Evolutionary conservation across 2,113 vertebrate genomes (phyloP).

Genomic region (Ictidomys tridecemlineatus): DNA sequence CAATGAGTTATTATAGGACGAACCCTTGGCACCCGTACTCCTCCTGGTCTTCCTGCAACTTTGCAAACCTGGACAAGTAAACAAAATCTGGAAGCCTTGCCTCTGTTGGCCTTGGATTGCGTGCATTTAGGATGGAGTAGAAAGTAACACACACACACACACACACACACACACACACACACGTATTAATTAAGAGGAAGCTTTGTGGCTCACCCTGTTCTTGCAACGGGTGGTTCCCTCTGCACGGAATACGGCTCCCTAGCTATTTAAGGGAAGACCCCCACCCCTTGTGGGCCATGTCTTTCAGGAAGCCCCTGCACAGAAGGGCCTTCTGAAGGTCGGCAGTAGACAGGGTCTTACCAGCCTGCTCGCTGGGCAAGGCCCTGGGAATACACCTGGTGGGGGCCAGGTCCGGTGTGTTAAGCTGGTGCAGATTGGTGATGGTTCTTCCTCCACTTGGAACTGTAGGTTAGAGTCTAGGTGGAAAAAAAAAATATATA

Average conservation of each 20-base stretch:
- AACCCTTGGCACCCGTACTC: fast-evolving
- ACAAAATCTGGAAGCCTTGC: background rate
- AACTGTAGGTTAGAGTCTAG: background rate
- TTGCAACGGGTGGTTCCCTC: background rate
- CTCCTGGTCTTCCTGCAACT: background rate
- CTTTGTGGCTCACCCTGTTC: background rate
- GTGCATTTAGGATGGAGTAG: background rate
- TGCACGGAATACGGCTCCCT: background rate
- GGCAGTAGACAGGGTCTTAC: too few relatives aligned
- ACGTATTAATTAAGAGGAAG: background rate
- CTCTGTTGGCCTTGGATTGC: background rate
- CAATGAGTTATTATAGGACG: fast-evolving
- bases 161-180: too few relatives aligned
- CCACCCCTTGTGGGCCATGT: background rate
- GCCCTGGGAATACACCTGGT: background rate
- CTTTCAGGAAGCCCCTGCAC: background rate
- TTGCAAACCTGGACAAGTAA: background rate
- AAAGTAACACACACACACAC: background rate
- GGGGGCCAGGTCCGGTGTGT: background rate
- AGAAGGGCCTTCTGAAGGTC: background rate
- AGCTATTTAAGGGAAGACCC: background rate
- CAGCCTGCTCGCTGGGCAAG: too few relatives aligned
- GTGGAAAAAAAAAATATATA: too few relatives aligned
- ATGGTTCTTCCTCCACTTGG: background rate
- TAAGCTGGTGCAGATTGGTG: background rate